Evolutionary conservation across 2,113 vertebrate genomes (phyloP).

Genomic region (Cyphomyrus plagiostoma): DNA sequence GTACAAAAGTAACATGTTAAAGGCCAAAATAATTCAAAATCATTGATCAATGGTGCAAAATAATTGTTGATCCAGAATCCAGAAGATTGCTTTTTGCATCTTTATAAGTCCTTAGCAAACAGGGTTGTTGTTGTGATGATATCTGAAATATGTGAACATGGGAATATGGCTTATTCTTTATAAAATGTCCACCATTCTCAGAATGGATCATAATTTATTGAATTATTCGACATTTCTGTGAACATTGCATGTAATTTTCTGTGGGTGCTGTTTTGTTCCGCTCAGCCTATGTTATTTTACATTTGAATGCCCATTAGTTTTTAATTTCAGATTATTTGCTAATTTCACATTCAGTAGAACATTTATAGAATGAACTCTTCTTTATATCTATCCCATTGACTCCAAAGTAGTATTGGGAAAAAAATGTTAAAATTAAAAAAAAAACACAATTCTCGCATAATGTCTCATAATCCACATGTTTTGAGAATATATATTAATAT

Average conservation of each 20-base stretch:
- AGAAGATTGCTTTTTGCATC: not conserved
- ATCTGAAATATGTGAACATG: not conserved
- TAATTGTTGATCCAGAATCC: not conserved
- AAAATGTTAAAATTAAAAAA: conserved; percentile 9
- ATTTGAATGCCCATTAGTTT: not conserved
- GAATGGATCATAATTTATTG: not conserved
- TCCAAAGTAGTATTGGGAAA: not conserved
- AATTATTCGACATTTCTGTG: not conserved
- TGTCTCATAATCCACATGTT: not conserved
- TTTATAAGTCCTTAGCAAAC: not conserved
- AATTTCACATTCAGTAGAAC: not conserved
- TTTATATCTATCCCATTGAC: conserved; percentile 20
- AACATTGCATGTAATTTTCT: not conserved
- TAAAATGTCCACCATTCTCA: not conserved
- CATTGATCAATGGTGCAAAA: too few species aligned
- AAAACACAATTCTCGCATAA: not conserved
- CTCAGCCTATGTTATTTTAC: not conserved
- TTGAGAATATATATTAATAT: not conserved
- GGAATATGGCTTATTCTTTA: not conserved
- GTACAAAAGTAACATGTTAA: not conserved
- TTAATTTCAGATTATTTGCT: not conserved
- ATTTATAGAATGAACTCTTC: not conserved
- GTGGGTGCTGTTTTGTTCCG: not conserved
- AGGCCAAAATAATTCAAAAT: not conserved
- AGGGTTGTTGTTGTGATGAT: not conserved